Evolutionary conservation across 2,113 vertebrate genomes (phyloP), one percentile per base, ranked within the genome.

Genomic region (Archocentrus centrarchus): DNA sequence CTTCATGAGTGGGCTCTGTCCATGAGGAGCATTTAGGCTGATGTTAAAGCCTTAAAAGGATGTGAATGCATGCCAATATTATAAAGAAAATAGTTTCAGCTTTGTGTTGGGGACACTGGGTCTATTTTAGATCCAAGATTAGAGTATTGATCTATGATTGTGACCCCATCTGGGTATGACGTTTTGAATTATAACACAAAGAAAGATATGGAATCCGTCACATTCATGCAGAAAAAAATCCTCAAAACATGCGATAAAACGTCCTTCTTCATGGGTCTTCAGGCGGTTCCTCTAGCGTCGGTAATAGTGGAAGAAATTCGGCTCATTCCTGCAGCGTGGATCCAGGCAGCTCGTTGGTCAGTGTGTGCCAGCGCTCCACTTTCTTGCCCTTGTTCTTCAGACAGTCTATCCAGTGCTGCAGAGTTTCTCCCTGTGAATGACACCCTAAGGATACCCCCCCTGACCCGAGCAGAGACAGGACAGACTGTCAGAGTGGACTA

Each of bases 341-440:
- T 6, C 96, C 97, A 0, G 97, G 95, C 92, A 98, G 94, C 92
- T 97, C 96, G 7, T 97, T 98, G 94, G 97, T 98, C 92, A 98
- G 84, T 20, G 97, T 97, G 94, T 97, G 97, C 97, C 97, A 98
- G 84, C 96, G 97, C 85, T 97, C 97, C 86, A 97, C 94, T 88
- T 96, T 96, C 64, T 80, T 70, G 20, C 97, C 96, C 1, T 96
- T 96, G 92, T 96, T 97, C 86, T 96, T 97, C 88, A 98, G 95
- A 88, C 97, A 97, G 89, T 97, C 96, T 2, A 96, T 94, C 97
- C 97, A 98, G 89, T 98, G 97, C 86, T 95, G 97, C 53, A 95
- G 93, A 17, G 96, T 94, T 7, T 98, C 97, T 1, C 97, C 97
- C 62, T 96, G 95, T 62, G 97, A 95, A 11, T 97, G 96, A 15